Evolutionary conservation across 2,888 invertebrate species (phyloP).

Genomic region (Ophioninae sp.): DNA sequence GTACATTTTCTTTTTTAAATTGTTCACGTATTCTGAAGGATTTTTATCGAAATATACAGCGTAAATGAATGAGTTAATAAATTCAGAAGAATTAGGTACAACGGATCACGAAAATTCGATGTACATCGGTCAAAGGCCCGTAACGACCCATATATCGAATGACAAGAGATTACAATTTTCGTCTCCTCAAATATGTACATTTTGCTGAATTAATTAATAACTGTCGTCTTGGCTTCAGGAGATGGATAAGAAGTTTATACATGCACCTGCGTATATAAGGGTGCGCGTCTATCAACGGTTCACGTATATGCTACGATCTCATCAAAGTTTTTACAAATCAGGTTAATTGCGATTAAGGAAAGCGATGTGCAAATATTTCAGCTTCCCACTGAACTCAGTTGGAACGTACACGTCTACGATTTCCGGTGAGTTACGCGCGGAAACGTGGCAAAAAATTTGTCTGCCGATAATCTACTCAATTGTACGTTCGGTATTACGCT

Average conservation of each 20-base stretch:
- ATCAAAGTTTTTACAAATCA: slow-evolving; percentile 71
- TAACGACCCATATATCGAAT: slow-evolving; percentile 13
- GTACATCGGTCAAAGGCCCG: not conserved
- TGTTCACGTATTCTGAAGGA: not conserved
- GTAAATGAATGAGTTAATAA: not conserved
- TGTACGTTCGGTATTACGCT: not conserved
- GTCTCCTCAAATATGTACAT: slow-evolving; percentile 64
- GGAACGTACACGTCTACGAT: slow-evolving; percentile 56
- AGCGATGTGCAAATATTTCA: slow-evolving; percentile 73
- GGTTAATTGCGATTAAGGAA: slow-evolving; percentile 76
- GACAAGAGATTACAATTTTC: slow-evolving; percentile 19
- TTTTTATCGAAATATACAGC: not conserved
- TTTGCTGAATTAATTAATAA: slow-evolving; percentile 77
- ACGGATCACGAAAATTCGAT: not conserved
- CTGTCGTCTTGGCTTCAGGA: slow-evolving; percentile 65
- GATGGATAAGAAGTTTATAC: slow-evolving; percentile 29
- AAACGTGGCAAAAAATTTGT: slow-evolving; percentile 59
- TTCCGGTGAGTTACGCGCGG: slow-evolving; percentile 55
- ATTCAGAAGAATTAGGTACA: not conserved
- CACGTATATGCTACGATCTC: not conserved
- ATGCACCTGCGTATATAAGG: not conserved
- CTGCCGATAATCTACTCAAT: slow-evolving; percentile 46
- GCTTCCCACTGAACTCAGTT: slow-evolving; percentile 52
- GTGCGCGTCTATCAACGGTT: too few relatives aligned
- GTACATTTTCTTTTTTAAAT: not conserved